These are phyloP conservation scores for Syrphus vitripennis DNA, from an alignment of 2,888 invertebrate genomes.

Conservation along the genomic window DNA sequence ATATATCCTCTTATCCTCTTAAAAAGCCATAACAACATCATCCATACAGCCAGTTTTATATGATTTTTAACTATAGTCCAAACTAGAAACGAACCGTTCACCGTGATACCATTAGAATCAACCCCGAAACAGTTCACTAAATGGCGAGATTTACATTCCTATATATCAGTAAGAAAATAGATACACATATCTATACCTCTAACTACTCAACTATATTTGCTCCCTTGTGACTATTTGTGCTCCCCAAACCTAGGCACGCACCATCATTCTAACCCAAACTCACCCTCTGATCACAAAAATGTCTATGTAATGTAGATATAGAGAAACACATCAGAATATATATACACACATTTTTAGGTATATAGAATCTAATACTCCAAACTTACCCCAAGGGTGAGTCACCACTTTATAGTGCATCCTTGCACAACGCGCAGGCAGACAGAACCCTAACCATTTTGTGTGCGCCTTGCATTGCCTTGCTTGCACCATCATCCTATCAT, in stretches of 20 bases:
- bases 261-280: constrained; percentile 31
- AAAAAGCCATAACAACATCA: neutral
- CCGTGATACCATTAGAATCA: constrained; percentile 22
- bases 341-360: neutral
- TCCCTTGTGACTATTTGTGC: too few relatives aligned
- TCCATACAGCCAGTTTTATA: constrained; percentile 21
- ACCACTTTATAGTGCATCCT: constrained; percentile 61
- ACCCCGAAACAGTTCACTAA: constrained; percentile 15
- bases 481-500: constrained; percentile 25
- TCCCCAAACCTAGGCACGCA: constrained; percentile 35
- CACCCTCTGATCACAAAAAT: neutral
- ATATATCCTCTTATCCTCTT: neutral
- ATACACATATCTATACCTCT: neutral
- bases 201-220: neutral
- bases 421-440: constrained; percentile 71
- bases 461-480: constrained; percentile 35
- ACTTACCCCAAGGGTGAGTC: constrained; percentile 70
- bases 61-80: constrained; percentile 29
- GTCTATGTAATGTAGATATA: neutral
- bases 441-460: constrained; percentile 58
- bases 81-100: constrained; percentile 20
- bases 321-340: too few relatives aligned
- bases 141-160: constrained; percentile 5
- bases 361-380: constrained; percentile 31
- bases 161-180: neutral